Evolutionary conservation across 2,797 vertebrate species (phyloP), one percentile per base, ranked within the genome.

Genomic region (Nannoperca australis): DNA sequence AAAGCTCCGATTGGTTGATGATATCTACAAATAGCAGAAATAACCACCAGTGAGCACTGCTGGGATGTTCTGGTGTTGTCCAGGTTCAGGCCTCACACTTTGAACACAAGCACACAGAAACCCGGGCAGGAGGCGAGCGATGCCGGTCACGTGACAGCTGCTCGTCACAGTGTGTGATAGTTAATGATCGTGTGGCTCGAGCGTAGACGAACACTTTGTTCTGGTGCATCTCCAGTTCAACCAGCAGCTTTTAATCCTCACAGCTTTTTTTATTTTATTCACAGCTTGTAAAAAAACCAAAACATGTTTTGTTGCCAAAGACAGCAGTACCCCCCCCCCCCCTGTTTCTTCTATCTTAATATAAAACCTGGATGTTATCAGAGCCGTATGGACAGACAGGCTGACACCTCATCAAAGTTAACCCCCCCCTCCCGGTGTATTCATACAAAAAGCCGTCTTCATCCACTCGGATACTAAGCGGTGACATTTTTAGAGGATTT

Each of bases 291-390:
- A 34, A 73, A 67, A 51, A 71, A n/a, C 40, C 76, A 67, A 73
- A 70, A 59, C 65, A 30, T 15, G 17, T 51, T 63, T 54, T 4
- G 7, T 64, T 64, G 73, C 66, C 85, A 87, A 83, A 83, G 58
- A 82, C 45, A 42, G 4, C 51, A 17, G 49, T 58, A n/a, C n/a
- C n/a, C 2, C 30, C 24, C 27, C 51, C 11, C 8, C 24, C 36
- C 34, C 56, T 17, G n/a, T 6, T 34, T 49, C 24, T 13, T n/a
- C 56, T 17, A 32, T 73, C 32, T 67, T 5, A 3, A 40, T 40
- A 34, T 58, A 2, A 38, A n/a, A 50, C 3, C 8, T 20, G 34
- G 34, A 44, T 5, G 17, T 38, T 34, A 3, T 49, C 0, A 0
- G 51, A 64, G 49, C 13, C 59, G 1, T 34, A 7, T 18, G 44